Base-by-base conservation (phyloP, 2,888 invertebrate species). In the Sipunculus nudus region DNA sequence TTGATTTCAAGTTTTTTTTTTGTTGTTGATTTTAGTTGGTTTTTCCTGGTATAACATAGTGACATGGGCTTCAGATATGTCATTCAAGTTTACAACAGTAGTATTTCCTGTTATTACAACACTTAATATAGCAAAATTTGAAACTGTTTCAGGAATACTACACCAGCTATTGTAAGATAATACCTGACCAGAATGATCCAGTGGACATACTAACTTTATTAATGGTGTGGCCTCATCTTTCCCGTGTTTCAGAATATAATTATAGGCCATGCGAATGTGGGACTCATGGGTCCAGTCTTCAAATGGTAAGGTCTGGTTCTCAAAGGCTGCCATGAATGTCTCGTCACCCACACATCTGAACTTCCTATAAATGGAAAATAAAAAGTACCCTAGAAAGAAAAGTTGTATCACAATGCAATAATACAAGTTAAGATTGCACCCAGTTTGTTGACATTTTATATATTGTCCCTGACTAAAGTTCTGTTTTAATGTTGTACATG, bases 231-330 rank as follows among this genome's bases (percentile, higher is more conserved):
- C 79, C 28, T 62, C 67, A 4, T 78, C 76, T 32, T 71, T 71
- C 13, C 80, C 81, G 61, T 75, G 62, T 28, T 78, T 75, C 48
- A 65, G 66, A 31, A 81, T 79, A 65, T 81, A 81, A 63, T 78
- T 79, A 78, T 78, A 81, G 0, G 81, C 79, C 80, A 81, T 80
- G n/a, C 80, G 67, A 8, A 81, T 50, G 65, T 81, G 81, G 4
- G 80, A 79, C 59, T 78, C 77, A 59, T 81, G 81, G 1, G 77
- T 78, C 81, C 81, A 81, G 45, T 80, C 74, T 59, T 78, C 77
- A 72, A 76, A 78, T 4, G 80, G 80, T 47, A 81, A 63, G 2
- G 78, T 79, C 16, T 75, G 72, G 68, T 79, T 74, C 59, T 81
- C 81, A 72, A 81, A 81, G 5, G 81, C 80, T 57, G 77, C 70